Evolutionary conservation across 1,140 invertebrate species (phyloP), one percentile per base, ranked within the genome.

Genomic region (Leptinotarsa defecta): DNA sequence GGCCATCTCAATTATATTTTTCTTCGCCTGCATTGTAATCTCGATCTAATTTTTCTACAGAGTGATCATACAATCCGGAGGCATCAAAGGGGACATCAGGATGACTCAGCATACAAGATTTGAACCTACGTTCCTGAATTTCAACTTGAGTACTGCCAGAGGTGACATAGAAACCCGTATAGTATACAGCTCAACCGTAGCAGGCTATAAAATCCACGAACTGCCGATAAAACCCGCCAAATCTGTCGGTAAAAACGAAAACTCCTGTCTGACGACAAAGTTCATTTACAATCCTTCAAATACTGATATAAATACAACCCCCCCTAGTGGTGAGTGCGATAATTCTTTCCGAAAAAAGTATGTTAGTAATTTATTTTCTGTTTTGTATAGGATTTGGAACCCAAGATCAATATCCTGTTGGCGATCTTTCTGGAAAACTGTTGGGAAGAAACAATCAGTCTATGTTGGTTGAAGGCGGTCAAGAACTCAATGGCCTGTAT

Each of bases 371-470:
- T 57, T 57, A 57, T 57, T 13, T 57, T 57, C 13, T 57, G 5
- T 69, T 81, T 81, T 43, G 74, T 80, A 4, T 81, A 90, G 91
- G 91, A 24, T 86, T 89, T 77, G 93, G 94, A 34, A 96, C 95
- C 4, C 94, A 95, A 84, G 94, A 98, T 85, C 92, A 95, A 82
- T 98, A 96, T 82, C 90, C 94, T 4, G 86, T 96, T 15, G 95
- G 96, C 0, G 96, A 98, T 86, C 85, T 99, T 4, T 94, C 95
- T 70, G 95, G 95, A 6, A 99, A 98, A 86, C 91, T 93, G 70
- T 90, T 93, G 79, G 90, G 88, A 13, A 88, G 92, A 57, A 93
- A 92, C 15, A 92, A 93, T 81, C 90, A 90, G 68, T 88, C 91
- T 22, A 88, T 89, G 77, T 87, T 93, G 48, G 85, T 94, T 71